Evolutionary conservation across 2,113 vertebrate genomes (phyloP).

Genomic region (Scartelaos histophorus): DNA sequence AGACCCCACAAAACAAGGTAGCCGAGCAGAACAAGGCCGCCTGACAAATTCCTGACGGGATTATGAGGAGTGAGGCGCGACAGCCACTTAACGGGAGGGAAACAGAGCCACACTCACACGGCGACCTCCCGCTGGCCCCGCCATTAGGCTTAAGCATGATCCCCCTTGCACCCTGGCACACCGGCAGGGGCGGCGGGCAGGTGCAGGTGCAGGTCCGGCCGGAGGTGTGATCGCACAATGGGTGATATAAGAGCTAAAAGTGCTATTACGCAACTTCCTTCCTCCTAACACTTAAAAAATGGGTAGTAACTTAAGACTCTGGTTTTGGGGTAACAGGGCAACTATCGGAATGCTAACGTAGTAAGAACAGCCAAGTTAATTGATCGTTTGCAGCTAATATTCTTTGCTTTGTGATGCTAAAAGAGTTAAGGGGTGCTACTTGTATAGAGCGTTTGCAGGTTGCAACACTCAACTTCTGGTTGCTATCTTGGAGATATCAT

Average conservation of each 20-base stretch:
- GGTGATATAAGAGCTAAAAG: not conserved
- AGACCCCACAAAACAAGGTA: not conserved
- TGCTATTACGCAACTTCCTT: not conserved
- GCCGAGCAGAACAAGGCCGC: slow-evolving; percentile 2
- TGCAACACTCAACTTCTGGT: no score
- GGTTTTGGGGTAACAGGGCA: not conserved
- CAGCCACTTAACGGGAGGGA: not conserved
- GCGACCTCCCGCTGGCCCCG: not conserved
- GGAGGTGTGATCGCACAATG: not conserved
- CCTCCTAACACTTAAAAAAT: not conserved
- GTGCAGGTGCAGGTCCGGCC: not conserved
- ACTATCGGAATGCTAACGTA: not conserved
- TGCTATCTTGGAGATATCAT: no score
- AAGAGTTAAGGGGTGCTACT: no score
- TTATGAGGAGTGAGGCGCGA: slow-evolving; percentile 19
- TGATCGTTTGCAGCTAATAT: no score
- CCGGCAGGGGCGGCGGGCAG: no score
- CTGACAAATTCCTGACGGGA: slow-evolving; percentile 26
- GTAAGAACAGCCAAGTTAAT: not conserved
- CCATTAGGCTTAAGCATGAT: not conserved
- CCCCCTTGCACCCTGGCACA: not conserved
- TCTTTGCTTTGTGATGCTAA: no score
- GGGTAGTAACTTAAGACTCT: not conserved
- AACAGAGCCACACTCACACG: not conserved
- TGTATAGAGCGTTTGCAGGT: no score